Conservation (phyloP, 64 coral and sea anemone species). For the Actinia equina region DNA sequence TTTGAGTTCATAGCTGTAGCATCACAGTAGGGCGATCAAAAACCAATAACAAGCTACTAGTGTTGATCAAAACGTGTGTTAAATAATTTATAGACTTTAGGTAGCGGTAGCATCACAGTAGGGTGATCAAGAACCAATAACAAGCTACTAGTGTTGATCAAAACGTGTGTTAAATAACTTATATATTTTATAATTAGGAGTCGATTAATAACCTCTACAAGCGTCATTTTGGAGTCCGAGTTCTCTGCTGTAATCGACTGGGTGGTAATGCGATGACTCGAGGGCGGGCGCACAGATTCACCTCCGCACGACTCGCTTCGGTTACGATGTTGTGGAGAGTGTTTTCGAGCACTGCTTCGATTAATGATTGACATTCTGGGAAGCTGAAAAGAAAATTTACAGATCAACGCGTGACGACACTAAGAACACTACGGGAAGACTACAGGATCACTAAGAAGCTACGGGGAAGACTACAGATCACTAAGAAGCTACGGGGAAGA, state of each 20-base stretch:
- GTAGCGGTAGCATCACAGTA: not conserved
- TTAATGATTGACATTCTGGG: conserved; percentile 74
- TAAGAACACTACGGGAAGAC: too few relatives aligned
- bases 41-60: not conserved
- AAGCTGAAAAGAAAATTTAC: conserved; percentile 70
- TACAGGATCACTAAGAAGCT: too few relatives aligned
- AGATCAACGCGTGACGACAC: too few relatives aligned
- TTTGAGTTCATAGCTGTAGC: not conserved
- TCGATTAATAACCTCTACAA: not conserved
- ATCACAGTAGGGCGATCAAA: not conserved
- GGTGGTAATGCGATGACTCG: conserved; percentile 90
- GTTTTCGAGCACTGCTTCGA: conserved; percentile 89
- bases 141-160: not conserved
- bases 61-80: not conserved
- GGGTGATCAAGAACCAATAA: not conserved
- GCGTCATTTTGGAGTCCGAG: conserved; percentile 14
- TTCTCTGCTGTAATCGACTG: conserved; percentile 40
- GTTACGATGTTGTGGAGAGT: conserved; percentile 75
- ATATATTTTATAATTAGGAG: not conserved
- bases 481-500: too few relatives aligned
- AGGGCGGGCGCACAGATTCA: conserved; percentile 70
- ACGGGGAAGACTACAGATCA: too few relatives aligned
- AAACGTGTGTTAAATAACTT: not conserved
- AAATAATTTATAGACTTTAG: not conserved
- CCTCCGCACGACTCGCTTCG: conserved; percentile 80